Evolutionary conservation across 2,888 invertebrate genomes (phyloP), one percentile per base, ranked within the genome.

Genomic region (Plebejus anna): DNA sequence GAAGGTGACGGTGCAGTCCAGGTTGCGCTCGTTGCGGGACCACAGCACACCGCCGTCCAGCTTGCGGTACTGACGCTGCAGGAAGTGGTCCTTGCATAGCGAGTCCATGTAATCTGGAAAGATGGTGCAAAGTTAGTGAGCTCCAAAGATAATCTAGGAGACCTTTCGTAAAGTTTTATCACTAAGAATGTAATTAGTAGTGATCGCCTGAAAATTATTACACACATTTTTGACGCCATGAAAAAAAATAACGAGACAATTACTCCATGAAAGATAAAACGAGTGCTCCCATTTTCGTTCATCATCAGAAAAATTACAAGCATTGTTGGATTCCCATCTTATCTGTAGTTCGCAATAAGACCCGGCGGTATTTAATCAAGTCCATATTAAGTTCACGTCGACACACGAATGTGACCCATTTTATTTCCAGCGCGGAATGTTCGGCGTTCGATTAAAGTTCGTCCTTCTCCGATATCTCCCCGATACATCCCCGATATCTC

Each of bases 1-100:
- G 93, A 98, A 98, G 80, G 98, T 98, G 88, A 98, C 97, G 84
- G 97, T 96, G 94, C 98, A 98, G 93, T 98, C 97, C 85, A 98
- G 94, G 89, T 98, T 97, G 81, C 97, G 95, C 92, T 98, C 98
- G 91, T 98, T 98, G 88, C 97, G 96, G 38, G 98, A 98, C 94
- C 96, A 97, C 77, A 98, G 95, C 78, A 98, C 97, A 11, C 98
- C 98, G 70, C 98, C 98, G 87, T 98, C 98, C 83, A 98, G 96
- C 94, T 98, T 98, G 81, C 98, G 95, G 93, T 98, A 98, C 84
- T 98, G 95, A 81, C 97, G 97, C 87, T 97, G 97, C 80, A 98
- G 95, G 90, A 97, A 98, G 90, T 97, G 97, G 90, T 97, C 97
- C 94, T 97, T 97, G 95, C 98, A 98, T 83, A 98, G 92, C 81